A percentile compares a stretch with the other conserved stretches of the same genome.
Conservation (phyloP, 2,888 invertebrate genomes). For the Dorcus parallelipipedus region DNA sequence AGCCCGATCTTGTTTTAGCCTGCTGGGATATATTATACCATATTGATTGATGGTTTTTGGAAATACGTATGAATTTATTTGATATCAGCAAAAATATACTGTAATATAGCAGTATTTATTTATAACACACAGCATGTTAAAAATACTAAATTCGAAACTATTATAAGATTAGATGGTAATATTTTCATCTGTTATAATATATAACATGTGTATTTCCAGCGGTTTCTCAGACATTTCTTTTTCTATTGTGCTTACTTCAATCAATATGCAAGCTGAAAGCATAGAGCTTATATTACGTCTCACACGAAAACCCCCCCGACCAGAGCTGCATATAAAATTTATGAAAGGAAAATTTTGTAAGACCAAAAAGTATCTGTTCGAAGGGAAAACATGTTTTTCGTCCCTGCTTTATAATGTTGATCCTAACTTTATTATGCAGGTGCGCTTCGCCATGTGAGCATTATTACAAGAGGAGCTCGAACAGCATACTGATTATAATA, state of each 20-base stretch:
- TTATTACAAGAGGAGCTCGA: constrained; percentile 6
- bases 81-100: no score
- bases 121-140: no score
- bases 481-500: not conserved
- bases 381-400: constrained; percentile 28
- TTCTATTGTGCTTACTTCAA: constrained; percentile 9
- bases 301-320: constrained; percentile 26
- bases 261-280: constrained; percentile 29
- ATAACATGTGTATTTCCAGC: no score
- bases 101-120: no score
- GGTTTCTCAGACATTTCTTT: not conserved
- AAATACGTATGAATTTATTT: no score
- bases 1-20: no score
- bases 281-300: constrained; percentile 33
- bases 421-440: constrained; percentile 25
- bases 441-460: constrained; percentile 19
- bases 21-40: no score
- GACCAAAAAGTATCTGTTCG: constrained; percentile 26
- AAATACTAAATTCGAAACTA: no score
- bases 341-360: constrained; percentile 36
- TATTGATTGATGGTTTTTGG: no score
- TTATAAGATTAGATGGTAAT: no score
- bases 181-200: no score
- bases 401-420: constrained; percentile 17
- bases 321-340: constrained; percentile 38